Conservation (phyloP, 2,113 vertebrate species). For the Nibea coibor region DNA sequence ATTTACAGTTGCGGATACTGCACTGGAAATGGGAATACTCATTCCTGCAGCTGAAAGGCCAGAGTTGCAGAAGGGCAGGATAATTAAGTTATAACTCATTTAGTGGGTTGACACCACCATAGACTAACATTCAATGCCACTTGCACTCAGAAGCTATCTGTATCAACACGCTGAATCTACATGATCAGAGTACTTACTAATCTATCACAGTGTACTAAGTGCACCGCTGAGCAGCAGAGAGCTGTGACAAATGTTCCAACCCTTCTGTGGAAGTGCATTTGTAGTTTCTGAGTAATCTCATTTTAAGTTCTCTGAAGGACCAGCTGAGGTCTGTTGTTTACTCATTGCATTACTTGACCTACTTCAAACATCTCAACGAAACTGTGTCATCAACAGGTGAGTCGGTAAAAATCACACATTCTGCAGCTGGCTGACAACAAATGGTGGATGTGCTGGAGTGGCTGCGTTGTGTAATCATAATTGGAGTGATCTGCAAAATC, state of each 20-base stretch:
- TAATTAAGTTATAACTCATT: conserved; percentile 60
- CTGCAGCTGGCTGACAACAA: background rate
- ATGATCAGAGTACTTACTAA: background rate
- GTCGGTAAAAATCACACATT: background rate
- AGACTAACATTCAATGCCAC: conserved; percentile 1
- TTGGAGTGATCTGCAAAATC: conserved; percentile 20
- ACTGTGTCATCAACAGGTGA: background rate
- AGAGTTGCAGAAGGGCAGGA: conserved; percentile 5
- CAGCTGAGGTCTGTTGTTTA: background rate
- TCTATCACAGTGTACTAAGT: conserved; percentile 23
- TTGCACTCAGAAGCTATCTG: background rate
- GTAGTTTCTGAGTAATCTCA: background rate
- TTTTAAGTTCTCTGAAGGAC: background rate
- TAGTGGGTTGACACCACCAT: conserved; percentile 26
- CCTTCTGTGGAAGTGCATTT: conserved; percentile 29
- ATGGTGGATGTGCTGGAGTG: background rate
- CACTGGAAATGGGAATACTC: conserved; percentile 60
- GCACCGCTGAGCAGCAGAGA: background rate
- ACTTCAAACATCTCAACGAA: background rate
- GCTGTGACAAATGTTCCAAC: background rate
- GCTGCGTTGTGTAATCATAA: conserved; percentile 3
- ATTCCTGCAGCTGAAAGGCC: conserved; percentile 42
- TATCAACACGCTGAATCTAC: background rate
- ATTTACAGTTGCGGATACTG: conserved; percentile 31
- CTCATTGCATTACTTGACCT: background rate